Conservation (phyloP, 2,797 vertebrate species). For the Okamejei kenojei region DNA sequence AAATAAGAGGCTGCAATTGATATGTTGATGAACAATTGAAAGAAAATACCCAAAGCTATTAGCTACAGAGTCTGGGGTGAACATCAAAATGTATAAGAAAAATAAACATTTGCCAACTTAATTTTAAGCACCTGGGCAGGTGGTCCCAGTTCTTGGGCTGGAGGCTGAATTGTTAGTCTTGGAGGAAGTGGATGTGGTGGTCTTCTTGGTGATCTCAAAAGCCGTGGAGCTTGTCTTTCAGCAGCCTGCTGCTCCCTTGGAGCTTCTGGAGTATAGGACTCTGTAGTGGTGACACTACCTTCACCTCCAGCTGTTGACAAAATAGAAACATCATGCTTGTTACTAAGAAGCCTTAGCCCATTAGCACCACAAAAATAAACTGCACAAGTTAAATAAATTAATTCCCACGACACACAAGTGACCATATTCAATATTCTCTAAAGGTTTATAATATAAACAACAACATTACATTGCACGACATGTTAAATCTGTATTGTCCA, state of each 20-base stretch:
- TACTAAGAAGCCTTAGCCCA: neutral
- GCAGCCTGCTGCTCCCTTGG: conserved; percentile 72
- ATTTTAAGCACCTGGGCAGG: conserved; percentile 67
- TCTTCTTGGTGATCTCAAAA: conserved; percentile 79
- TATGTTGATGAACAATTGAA: neutral
- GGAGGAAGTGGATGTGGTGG: conserved; percentile 74
- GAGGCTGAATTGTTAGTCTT: conserved; percentile 74
- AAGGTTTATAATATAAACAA: neutral
- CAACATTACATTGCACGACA: neutral
- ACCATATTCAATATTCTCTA: neutral
- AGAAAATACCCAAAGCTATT: neutral
- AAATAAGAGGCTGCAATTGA: neutral
- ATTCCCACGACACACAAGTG: neutral
- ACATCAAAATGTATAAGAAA: neutral
- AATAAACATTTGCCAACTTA: neutral
- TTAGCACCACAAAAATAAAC: neutral
- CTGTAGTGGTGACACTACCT: conserved; percentile 57
- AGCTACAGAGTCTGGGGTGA: neutral
- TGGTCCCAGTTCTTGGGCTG: conserved; percentile 76
- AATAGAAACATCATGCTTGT: neutral
- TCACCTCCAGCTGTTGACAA: conserved; percentile 60
- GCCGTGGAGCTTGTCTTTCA: conserved; percentile 64
- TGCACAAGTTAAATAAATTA: neutral
- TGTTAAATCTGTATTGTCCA: neutral
- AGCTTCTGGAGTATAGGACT: conserved; percentile 59